A percentile compares a stretch with the other conserved stretches of the same genome.
Evolutionary conservation across 2,113 vertebrate genomes (phyloP).

Genomic region (Dromaius novaehollandiae): DNA sequence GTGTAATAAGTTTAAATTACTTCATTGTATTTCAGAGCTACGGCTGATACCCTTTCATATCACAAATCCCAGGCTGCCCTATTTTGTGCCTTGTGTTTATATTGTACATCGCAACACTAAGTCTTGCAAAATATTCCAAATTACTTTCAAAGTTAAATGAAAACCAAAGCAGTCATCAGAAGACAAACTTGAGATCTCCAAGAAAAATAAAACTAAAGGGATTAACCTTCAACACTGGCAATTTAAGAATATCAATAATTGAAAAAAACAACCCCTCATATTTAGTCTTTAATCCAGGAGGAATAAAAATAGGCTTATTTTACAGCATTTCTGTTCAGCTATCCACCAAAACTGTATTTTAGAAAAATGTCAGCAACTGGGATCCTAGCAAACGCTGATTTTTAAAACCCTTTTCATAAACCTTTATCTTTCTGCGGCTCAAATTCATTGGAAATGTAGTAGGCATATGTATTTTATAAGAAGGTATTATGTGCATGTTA

Average conservation of each 20-base stretch:
- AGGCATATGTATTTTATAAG: not conserved
- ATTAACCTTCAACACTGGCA: not conserved
- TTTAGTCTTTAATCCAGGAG: not conserved
- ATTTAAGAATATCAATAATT: not conserved
- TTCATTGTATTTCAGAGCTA: not conserved
- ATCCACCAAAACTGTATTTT: not conserved
- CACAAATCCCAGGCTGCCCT: not conserved
- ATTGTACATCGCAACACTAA: not conserved
- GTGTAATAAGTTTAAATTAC: not conserved
- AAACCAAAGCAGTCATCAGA: not conserved
- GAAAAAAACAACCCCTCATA: not conserved
- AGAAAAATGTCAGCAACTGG: not conserved
- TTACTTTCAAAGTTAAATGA: not conserved
- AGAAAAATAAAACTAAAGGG: not conserved
- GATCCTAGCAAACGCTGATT: conserved; percentile 30
- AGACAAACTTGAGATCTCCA: not conserved
- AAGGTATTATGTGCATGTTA: conserved; percentile 13
- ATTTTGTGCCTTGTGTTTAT: not conserved
- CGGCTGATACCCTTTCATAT: not conserved
- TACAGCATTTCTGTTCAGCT: fast-evolving
- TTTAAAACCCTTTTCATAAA: not conserved
- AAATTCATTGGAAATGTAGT: not conserved
- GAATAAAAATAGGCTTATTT: not conserved
- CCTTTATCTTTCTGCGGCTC: not conserved
- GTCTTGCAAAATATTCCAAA: not conserved